Percentiles rank a stretch among this genome's conserved stretches.
These are phyloP conservation scores for Caenorhabditis inopinata DNA, from an alignment of 1,140 invertebrate genomes.

Conservation along the genomic window DNA sequence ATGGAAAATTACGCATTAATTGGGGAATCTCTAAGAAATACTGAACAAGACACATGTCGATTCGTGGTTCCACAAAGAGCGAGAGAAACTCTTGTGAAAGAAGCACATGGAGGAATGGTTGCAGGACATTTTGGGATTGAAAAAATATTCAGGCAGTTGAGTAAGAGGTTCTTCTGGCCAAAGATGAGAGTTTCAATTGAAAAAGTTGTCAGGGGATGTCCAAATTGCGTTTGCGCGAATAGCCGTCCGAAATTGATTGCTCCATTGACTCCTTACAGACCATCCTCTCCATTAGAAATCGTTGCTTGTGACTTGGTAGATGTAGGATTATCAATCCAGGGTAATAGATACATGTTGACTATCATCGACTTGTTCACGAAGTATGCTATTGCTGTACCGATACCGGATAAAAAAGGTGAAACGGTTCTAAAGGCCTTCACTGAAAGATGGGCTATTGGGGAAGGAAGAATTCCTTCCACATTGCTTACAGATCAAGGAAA, in stretches of 20 bases:
- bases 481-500: background rate
- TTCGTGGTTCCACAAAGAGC: background rate
- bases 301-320: slow-evolving; percentile 26
- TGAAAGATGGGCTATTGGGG: background rate
- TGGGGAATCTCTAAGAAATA: background rate
- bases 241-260: background rate
- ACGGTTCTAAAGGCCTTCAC: background rate
- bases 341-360: slow-evolving; percentile 20
- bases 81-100: background rate
- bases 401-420: slow-evolving; percentile 12
- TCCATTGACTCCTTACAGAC: background rate
- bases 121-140: background rate
- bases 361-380: slow-evolving; percentile 34
- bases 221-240: background rate
- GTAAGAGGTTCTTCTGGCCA: background rate
- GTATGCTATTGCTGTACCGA: background rate
- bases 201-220: background rate
- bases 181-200: background rate
- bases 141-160: background rate
- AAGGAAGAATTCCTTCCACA: background rate
- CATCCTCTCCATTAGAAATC: background rate
- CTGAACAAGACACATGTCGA: background rate
- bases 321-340: background rate
- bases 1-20: background rate
- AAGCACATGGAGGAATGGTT: background rate